Conservation (phyloP, 2,113 vertebrate genomes). For the Tragelaphus buxtoni region DNA sequence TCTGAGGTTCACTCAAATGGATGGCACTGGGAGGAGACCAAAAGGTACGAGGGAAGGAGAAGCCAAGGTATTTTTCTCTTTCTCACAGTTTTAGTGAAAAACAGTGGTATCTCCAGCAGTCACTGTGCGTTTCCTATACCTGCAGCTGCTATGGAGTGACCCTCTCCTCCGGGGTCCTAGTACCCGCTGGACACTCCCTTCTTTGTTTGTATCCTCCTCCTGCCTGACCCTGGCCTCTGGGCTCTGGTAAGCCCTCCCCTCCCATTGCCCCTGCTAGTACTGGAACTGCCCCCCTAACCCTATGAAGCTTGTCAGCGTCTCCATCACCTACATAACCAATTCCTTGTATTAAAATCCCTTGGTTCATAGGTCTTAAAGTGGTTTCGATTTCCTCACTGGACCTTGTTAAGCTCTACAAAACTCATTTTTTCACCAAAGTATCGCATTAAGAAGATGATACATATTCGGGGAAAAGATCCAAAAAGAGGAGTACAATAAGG, state of each 20-base stretch:
- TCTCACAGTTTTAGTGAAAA: not conserved
- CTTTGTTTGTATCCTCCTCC: too few species aligned
- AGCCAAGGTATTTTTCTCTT: not conserved
- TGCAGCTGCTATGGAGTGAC: not conserved
- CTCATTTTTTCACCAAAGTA: not conserved
- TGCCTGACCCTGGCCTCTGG: not conserved
- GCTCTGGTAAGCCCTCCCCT: not conserved
- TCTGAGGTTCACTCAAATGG: not conserved
- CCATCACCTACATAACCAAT: not conserved
- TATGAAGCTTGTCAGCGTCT: not conserved
- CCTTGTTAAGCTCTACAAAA: not conserved
- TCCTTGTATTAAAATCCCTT: not conserved
- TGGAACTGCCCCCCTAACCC: not conserved
- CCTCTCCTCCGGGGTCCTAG: not conserved
- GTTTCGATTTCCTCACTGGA: not conserved
- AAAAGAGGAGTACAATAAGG: not conserved
- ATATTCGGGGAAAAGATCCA: not conserved
- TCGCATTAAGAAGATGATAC: not conserved
- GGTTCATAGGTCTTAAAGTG: not conserved
- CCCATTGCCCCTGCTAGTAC: not conserved
- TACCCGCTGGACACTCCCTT: not conserved
- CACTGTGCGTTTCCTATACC: not conserved
- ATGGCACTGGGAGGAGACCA: not conserved
- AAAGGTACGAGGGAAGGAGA: not conserved
- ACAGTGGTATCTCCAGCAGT: not conserved